A percentile compares a stretch with the other conserved stretches of the same genome.
Evolutionary conservation across 1,140 invertebrate species (phyloP).

Genomic region (Trichonephila inaurata): DNA sequence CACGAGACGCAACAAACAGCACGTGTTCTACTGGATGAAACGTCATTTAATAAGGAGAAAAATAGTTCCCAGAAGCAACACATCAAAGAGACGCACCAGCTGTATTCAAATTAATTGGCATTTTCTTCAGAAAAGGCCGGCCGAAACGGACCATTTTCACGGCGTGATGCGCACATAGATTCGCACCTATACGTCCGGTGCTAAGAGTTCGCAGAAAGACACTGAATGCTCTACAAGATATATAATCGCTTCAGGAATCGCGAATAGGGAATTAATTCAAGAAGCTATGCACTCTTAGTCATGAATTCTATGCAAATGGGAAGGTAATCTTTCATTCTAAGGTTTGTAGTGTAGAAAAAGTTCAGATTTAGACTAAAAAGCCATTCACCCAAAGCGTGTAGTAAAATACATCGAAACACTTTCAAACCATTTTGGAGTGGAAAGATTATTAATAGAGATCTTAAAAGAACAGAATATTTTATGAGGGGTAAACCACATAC

Average conservation of each 20-base stretch:
- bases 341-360: neutral
- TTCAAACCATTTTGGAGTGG: neutral
- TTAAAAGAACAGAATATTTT: no score
- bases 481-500: no score
- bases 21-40: slow-evolving; percentile 30
- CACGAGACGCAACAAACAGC: neutral
- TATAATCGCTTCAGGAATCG: slow-evolving; percentile 30
- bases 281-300: slow-evolving; percentile 28
- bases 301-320: neutral
- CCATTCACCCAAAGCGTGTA: neutral
- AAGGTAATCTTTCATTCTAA: neutral
- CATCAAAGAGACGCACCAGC: slow-evolving; percentile 4
- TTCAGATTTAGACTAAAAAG: neutral
- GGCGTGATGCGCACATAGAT: neutral
- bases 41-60: neutral
- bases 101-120: slow-evolving; percentile 22
- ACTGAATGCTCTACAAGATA: slow-evolving; percentile 11
- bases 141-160: slow-evolving; percentile 9
- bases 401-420: neutral
- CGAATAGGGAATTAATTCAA: slow-evolving; percentile 31
- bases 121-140: neutral
- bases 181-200: slow-evolving; percentile 4
- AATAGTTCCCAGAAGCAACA: slow-evolving; percentile 1
- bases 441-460: neutral
- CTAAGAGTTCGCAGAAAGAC: slow-evolving; percentile 18